A percentile compares a stretch with the other conserved stretches of the same genome.
Evolutionary conservation across 2,888 invertebrate genomes (phyloP).

Genomic region (Anarsia innoxiella): DNA sequence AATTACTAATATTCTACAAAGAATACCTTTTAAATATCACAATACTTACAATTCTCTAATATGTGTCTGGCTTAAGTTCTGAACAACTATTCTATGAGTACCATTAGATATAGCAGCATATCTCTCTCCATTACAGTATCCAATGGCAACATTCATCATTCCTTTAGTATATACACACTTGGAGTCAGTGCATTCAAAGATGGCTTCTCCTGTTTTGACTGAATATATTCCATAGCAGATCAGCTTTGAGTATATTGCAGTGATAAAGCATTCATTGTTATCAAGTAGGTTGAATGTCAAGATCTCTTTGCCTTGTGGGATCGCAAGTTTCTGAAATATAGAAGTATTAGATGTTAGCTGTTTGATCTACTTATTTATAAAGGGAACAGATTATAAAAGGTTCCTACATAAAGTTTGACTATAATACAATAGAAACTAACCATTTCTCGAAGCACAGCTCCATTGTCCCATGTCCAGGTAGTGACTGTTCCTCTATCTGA

Average conservation of each 20-base stretch:
- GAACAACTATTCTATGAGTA: conserved; percentile 45
- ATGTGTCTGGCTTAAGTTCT: conserved; percentile 50
- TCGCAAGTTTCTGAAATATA: conserved; percentile 42
- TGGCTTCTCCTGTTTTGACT: conserved; percentile 39
- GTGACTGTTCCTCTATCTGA: conserved; percentile 50
- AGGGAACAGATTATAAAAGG: no score
- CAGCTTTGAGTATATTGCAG: conserved; percentile 21
- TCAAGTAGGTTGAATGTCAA: conserved; percentile 55
- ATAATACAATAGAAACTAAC: conserved; percentile 30
- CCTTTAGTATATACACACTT: conserved; percentile 16
- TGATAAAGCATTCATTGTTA: conserved; percentile 51
- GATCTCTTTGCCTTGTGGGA: conserved; percentile 33
- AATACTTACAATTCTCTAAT: conserved; percentile 21
- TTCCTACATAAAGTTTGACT: neutral
- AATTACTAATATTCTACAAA: neutral
- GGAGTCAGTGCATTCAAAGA: conserved; percentile 31
- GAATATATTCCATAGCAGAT: conserved; percentile 39
- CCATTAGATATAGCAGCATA: conserved; percentile 62
- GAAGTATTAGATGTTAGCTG: no score
- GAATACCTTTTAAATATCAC: no score
- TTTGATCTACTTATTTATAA: neutral
- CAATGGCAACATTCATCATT: conserved; percentile 50
- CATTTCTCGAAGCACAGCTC: conserved; percentile 59
- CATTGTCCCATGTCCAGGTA: conserved; percentile 68
- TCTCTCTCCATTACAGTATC: conserved; percentile 47